Evolutionary conservation across 2,113 vertebrate species (phyloP).

Genomic region (Colaptes auratus): DNA sequence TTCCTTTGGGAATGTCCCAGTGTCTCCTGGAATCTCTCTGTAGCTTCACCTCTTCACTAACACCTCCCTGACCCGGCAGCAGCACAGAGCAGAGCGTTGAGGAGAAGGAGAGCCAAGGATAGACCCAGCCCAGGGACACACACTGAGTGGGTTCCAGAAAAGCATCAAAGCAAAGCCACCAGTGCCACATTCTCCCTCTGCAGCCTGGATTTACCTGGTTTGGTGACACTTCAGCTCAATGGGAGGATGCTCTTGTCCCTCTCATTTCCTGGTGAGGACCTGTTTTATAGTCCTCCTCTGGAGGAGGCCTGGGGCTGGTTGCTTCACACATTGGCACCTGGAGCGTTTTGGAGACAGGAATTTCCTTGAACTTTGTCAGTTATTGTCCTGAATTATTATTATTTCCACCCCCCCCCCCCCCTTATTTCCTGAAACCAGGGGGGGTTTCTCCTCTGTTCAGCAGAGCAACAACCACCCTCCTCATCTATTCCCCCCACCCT

Average conservation of each 20-base stretch:
- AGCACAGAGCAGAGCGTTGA: not conserved
- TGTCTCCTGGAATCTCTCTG: not conserved
- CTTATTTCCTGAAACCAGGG: constrained; percentile 11
- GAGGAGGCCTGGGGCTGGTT: constrained; percentile 33
- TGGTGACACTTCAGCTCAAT: constrained; percentile 49
- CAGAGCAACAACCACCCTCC: not conserved
- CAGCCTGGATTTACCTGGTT: constrained; percentile 52
- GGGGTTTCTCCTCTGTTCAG: not conserved
- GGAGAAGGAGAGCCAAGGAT: not conserved
- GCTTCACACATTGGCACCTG: constrained; percentile 60
- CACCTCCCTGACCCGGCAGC: not conserved
- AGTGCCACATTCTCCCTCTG: not conserved
- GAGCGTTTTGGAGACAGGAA: not conserved
- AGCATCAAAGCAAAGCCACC: not conserved
- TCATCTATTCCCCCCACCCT: constrained; percentile 53
- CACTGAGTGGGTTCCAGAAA: not conserved
- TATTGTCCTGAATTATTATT: constrained; percentile 1
- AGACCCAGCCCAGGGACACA: not conserved
- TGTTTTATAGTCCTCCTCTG: constrained; percentile 58
- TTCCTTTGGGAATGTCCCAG: not conserved
- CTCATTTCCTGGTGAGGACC: constrained; percentile 66
- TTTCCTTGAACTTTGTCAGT: constrained; percentile 35
- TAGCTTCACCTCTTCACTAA: not conserved
- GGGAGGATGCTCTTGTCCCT: constrained; percentile 60
- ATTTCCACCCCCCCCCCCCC: not conserved